Evolutionary conservation across 2,888 invertebrate genomes (phyloP).

Genomic region (Rhamphomyia laevipes): DNA sequence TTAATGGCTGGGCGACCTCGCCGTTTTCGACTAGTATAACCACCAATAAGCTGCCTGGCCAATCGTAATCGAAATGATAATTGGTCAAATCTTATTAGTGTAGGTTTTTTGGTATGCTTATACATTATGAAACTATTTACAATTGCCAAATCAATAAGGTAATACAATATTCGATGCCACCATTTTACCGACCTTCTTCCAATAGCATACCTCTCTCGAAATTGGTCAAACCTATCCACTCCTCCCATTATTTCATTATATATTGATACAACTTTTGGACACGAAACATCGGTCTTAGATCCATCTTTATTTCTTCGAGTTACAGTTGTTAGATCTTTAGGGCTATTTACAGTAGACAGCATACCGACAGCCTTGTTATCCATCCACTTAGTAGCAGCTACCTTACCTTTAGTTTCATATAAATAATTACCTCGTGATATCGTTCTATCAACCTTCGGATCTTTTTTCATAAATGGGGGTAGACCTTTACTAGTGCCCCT

Average conservation of each 20-base stretch:
- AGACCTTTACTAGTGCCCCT: not conserved
- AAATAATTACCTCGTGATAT: slow-evolving; percentile 2
- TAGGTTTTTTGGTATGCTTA: not conserved
- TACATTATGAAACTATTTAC: slow-evolving; percentile 4
- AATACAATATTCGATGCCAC: slow-evolving; percentile 16
- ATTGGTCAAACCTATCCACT: slow-evolving; percentile 10
- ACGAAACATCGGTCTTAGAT: not conserved
- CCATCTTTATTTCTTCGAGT: slow-evolving; percentile 4
- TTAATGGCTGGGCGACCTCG: not conserved
- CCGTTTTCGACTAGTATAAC: not conserved
- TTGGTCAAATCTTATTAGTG: not conserved
- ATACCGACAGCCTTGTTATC: slow-evolving; percentile 5
- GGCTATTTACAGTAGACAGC: slow-evolving; percentile 3
- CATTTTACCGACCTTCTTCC: slow-evolving; percentile 11
- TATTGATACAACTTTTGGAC: slow-evolving; percentile 6
- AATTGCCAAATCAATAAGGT: slow-evolving; percentile 5
- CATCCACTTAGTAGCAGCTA: slow-evolving; percentile 7
- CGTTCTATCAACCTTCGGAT: not conserved
- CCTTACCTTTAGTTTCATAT: not conserved
- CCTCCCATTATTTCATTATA: slow-evolving; percentile 13
- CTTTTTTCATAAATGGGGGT: not conserved
- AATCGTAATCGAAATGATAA: not conserved
- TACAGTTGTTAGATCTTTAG: slow-evolving; percentile 1
- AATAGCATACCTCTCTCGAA: slow-evolving; percentile 8
- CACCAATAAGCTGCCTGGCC: not conserved